Evolutionary conservation across 2,113 vertebrate species (phyloP).

Genomic region (Laticauda colubrina): DNA sequence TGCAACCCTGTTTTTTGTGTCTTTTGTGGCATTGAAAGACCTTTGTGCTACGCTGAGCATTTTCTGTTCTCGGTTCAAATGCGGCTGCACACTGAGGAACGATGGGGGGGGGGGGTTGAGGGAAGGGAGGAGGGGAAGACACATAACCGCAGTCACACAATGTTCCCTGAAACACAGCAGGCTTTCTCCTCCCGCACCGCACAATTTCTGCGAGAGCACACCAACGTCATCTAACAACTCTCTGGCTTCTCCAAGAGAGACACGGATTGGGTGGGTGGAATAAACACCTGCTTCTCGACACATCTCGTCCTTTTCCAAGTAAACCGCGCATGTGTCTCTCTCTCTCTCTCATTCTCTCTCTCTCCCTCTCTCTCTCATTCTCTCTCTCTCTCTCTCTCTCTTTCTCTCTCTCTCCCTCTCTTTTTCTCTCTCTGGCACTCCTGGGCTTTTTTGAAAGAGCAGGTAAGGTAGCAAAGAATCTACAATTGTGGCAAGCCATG

Average conservation of each 20-base stretch:
- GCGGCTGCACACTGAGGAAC: not conserved
- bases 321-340: not conserved
- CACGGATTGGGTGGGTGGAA: not conserved
- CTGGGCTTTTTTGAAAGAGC: no score
- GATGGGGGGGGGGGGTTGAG: not conserved
- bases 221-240: not conserved
- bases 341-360: not conserved
- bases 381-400: not conserved
- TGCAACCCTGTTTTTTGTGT: not conserved
- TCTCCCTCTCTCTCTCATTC: not conserved
- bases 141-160: not conserved
- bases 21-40: not conserved
- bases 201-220: no score
- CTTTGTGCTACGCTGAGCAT: not conserved
- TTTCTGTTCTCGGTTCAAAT: not conserved
- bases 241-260: not conserved
- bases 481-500: no score
- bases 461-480: no score
- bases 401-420: not conserved
- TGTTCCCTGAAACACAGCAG: not conserved
- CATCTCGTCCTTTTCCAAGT: not conserved
- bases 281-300: not conserved
- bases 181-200: not conserved
- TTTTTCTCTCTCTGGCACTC: not conserved
- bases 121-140: no score